Evolutionary conservation across 1,140 invertebrate species (phyloP), one percentile per base, ranked within the genome.

Genomic region (Papilio polyxenes): DNA sequence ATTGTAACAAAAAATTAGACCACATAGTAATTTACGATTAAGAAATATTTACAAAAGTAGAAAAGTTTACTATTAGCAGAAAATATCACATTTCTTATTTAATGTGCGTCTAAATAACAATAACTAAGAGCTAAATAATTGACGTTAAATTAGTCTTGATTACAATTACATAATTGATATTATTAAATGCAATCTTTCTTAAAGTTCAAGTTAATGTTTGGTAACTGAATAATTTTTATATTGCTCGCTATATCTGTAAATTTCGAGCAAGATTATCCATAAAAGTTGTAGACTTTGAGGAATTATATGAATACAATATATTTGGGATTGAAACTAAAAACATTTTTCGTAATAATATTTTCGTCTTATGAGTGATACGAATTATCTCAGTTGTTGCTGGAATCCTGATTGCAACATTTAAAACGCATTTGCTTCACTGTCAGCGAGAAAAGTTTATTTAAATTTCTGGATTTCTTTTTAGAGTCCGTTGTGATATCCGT

Each of bases 41-140:
- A 23, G 20, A 77, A 77, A 77, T 77, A 77, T 77, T 49, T 77
- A 77, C 75, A 77, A 51, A 48, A 53, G 75, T 77, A 56, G 53
- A 76, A 37, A 65, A 75, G 17, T 75, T 40, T 2, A n/a, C 8
- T 75, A 20, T 75, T 49, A 77, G 75, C 11, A 53, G 75, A 77
- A 77, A 77, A 77, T 77, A 77, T 77, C 75, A 77, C 75, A 77
- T 77, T 49, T 77, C 10, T 75, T 20, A 75, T 49, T 53, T 51
- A 51, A 77, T 77, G 75, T 77, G 75, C 49, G 23, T 77, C 75
- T 77, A 31, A 51, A 65, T 20, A 65, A 72, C 2, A 72, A 15
- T 72, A 72, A 72, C 11, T 72, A 17, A 40, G 15, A 17, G 37
- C 65, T 72, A 37, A 72, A 72, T 37, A 65, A 31, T 65, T 31